Evolutionary conservation across 2,113 vertebrate genomes (phyloP).

Genomic region (Microcebus jonahi): DNA sequence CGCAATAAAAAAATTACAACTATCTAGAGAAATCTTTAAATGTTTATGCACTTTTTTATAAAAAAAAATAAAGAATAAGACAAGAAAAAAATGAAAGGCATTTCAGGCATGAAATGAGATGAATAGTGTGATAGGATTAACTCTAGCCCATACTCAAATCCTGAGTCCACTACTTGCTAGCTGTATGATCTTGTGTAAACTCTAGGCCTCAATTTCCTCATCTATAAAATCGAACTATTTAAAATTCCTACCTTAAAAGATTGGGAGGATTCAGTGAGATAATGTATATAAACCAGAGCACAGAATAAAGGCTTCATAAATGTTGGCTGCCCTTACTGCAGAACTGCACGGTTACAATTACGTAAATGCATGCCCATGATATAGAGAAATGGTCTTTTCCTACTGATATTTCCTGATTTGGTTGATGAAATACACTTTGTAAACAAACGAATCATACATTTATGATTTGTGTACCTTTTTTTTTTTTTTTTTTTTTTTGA

Average conservation of each 20-base stretch:
- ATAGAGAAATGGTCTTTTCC: background rate
- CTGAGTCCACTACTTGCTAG: background rate
- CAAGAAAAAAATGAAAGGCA: background rate
- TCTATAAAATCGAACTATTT: background rate
- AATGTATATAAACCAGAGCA: background rate
- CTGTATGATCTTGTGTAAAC: background rate
- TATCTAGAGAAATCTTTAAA: background rate
- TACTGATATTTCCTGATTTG: background rate
- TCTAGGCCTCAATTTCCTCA: background rate
- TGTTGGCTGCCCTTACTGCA: background rate
- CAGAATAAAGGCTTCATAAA: background rate
- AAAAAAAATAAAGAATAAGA: background rate
- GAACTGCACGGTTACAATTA: background rate
- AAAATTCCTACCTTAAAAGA: background rate
- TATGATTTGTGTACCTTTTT: background rate
- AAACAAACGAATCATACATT: background rate
- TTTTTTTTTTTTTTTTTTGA: too few relatives aligned
- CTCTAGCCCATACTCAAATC: background rate
- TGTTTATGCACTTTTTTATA: too few relatives aligned
- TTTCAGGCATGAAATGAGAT: background rate
- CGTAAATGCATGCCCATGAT: background rate
- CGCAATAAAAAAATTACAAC: too few relatives aligned
- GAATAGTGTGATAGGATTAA: background rate
- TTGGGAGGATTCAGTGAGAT: background rate
- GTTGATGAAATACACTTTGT: background rate